Evolutionary conservation across 2,113 vertebrate genomes (phyloP).

Genomic region (Smithornis capensis): DNA sequence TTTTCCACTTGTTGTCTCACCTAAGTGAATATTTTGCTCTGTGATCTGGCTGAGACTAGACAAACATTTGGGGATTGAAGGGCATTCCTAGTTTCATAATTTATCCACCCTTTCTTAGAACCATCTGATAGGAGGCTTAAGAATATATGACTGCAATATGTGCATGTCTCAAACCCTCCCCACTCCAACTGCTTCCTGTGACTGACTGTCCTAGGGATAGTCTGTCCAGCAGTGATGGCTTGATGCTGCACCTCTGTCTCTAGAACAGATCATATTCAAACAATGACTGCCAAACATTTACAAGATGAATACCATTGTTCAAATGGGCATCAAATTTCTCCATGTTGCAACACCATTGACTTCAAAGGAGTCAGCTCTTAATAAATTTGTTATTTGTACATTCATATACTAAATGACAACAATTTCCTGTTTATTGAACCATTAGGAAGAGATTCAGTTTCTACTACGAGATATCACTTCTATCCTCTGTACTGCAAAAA

Average conservation of each 20-base stretch:
- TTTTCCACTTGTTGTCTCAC: not conserved
- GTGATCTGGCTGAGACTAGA: not conserved
- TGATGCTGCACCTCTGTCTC: not conserved
- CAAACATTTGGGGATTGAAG: not conserved
- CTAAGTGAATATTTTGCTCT: not conserved
- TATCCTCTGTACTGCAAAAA: not conserved
- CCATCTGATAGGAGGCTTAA: not conserved
- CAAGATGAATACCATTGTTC: not conserved
- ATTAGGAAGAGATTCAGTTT: not conserved
- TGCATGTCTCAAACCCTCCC: not conserved
- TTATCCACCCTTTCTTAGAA: not conserved
- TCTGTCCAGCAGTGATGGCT: not conserved
- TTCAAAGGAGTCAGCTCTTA: not conserved
- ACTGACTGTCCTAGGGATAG: not conserved
- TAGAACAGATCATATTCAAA: not conserved
- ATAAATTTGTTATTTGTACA: not conserved
- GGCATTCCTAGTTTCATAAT: not conserved
- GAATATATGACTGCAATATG: not conserved
- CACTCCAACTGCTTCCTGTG: not conserved
- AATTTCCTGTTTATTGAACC: not conserved
- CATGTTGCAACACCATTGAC: not conserved
- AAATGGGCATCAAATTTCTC: not conserved
- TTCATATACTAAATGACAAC: not conserved
- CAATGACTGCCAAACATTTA: not conserved
- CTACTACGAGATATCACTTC: not conserved